Evolutionary conservation across 2,888 invertebrate species (phyloP), one percentile per base, ranked within the genome.

Genomic region (Metacarcinus magister): DNA sequence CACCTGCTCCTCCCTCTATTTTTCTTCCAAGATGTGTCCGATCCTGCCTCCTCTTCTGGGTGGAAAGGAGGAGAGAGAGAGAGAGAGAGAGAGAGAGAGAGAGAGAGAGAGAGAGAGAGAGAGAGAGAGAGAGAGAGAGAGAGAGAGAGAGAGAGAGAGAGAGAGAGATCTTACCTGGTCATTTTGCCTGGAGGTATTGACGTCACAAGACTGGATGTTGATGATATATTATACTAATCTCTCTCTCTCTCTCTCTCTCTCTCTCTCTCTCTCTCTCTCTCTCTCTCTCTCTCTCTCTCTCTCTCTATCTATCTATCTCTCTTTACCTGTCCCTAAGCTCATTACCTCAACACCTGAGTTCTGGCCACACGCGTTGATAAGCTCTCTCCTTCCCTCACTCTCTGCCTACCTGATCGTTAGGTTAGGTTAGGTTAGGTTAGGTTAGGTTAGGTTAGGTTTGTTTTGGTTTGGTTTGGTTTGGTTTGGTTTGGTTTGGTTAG

Each of bases 61-160:
- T 67, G 67, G n/a, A 67, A n/a, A n/a, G 67, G n/a, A 67, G n/a
- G 67, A 67, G 67, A n/a, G n/a, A 67, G 67, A n/a, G 67, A n/a
- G n/a, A n/a, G 67, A 67, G n/a, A 13, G n/a, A n/a, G 5, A n/a
- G 67, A 67, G 54, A n/a, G n/a, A 67, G n/a, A 67, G 67, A 67
- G n/a, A 67, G 67, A n/a, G 67, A 67, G 67, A 67, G 23, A 67
- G 67, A 67, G 67, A n/a, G n/a, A 67, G 67, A 67, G 67, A 67
- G 23, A 67, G 67, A 67, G n/a, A n/a, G 67, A 67, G n/a, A 67
- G n/a, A n/a, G n/a, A n/a, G n/a, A 67, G 67, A 67, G 67, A 67
- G 67, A 67, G n/a, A 67, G n/a, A 67, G 67, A 67, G 60, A 23
- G 23, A 23, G 60, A 60, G 60, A 23, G 23, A 23, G 60, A 60